Evolutionary conservation across 1,140 invertebrate genomes (phyloP).

Genomic region (Sitodiplosis mosellana): DNA sequence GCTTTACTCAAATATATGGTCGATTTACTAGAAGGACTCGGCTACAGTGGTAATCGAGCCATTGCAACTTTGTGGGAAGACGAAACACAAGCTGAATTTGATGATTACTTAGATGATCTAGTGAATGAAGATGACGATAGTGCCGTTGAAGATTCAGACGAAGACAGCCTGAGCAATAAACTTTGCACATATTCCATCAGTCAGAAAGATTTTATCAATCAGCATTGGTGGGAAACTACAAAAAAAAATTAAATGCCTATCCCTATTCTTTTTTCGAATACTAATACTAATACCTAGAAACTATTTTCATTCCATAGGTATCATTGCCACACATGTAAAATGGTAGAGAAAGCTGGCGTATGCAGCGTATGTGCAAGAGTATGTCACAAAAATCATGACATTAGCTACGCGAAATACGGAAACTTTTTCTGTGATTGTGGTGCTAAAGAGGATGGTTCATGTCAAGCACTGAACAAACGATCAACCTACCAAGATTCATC

Average conservation of each 20-base stretch:
- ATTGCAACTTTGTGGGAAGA: conserved; percentile 61
- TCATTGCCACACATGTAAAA: conserved; percentile 94
- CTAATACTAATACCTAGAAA: too few relatives aligned
- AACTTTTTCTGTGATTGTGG: conserved; percentile 99
- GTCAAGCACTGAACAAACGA: conserved; percentile 16
- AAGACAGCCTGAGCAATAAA: conserved; percentile 85
- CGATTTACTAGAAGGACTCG: conserved; percentile 27
- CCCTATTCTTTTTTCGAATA: too few relatives aligned
- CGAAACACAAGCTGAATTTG: conserved; percentile 51
- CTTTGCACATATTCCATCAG: conserved; percentile 94
- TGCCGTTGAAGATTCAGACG: conserved; percentile 83
- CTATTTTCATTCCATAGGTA: too few relatives aligned
- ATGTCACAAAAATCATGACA: conserved; percentile 90
- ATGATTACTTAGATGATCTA: conserved; percentile 45
- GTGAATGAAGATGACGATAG: conserved; percentile 89
- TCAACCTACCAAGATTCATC: background rate
- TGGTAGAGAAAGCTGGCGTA: conserved; percentile 94
- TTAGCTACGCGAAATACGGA: conserved; percentile 95
- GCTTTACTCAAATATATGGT: conserved; percentile 28
- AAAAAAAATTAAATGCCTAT: too few relatives aligned
- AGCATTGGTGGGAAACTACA: too few relatives aligned
- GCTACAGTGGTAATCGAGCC: conserved; percentile 31
- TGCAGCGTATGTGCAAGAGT: conserved; percentile 94
- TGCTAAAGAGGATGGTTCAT: conserved; percentile 74
- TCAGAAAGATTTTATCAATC: conserved; percentile 96